Conservation (phyloP, 2,797 vertebrate species). For the Semotilus atromaculatus region DNA sequence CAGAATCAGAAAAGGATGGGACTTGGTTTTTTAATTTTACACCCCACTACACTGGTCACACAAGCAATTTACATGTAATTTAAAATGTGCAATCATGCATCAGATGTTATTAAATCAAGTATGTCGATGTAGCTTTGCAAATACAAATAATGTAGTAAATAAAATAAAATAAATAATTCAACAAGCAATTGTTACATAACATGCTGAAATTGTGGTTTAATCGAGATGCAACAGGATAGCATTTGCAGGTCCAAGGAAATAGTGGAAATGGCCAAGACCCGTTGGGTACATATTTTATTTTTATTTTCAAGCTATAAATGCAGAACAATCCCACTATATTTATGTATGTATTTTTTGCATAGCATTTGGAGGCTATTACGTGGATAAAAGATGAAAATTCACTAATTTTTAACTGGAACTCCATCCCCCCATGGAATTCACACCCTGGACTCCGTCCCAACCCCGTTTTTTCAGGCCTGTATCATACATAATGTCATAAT, state of each 20-base stretch:
- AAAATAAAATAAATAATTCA: not conserved
- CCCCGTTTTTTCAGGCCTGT: not conserved
- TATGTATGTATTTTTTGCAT: not conserved
- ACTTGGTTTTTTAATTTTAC: conserved; percentile 36
- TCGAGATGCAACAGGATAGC: not conserved
- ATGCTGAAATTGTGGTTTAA: conserved; percentile 6
- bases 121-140: not conserved
- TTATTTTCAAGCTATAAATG: not conserved
- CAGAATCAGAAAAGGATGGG: conserved; percentile 7
- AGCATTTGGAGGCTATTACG: too few species aligned
- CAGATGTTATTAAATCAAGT: conserved; percentile 25
- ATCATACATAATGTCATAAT: not conserved
- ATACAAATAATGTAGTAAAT: conserved; percentile 8
- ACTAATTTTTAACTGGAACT: not conserved
- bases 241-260: not conserved
- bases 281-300: not conserved
- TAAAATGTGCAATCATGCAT: conserved; percentile 39
- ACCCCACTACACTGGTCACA: conserved; percentile 36
- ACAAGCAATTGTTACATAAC: not conserved
- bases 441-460: too few species aligned
- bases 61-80: conserved; percentile 29
- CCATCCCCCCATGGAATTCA: too few species aligned
- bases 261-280: not conserved
- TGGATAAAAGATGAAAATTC: too few species aligned
- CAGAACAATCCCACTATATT: not conserved